Evolutionary conservation across 1,140 invertebrate species (phyloP), one percentile per base, ranked within the genome.

Genomic region (Melipona quadrifasciata): DNA sequence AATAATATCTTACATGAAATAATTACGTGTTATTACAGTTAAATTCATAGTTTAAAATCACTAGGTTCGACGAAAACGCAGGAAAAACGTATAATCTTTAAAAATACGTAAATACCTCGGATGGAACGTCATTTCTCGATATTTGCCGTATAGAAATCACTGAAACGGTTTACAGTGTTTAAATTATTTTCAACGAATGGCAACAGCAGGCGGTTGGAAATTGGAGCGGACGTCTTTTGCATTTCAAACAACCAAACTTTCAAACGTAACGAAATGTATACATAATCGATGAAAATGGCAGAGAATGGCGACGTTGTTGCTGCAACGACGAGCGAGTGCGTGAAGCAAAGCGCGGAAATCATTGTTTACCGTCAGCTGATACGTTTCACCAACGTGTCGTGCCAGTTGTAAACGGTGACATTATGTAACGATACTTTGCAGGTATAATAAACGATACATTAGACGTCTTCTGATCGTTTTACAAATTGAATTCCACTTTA

Each of bases 291-390:
- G 16, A 74, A 76, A 64, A 75, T 53, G 39, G 74, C 65, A 86
- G 75, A 81, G 76, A 85, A 72, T 85, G 24, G 11, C 11, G 27
- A 51, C 16, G 27, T 6, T n/a, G 80, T 67, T 47, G 34, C 53
- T 47, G 34, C 53, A n/a, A 51, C 64, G 21, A 68, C n/a, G 53
- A 61, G 47, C 24, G 2, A 5, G 58, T 51, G 75, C 17, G 55
- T 61, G n/a, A 89, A 89, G 19, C 73, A 64, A 80, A 86, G 83
- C 72, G 64, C 74, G 87, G 89, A 91, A 91, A 91, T 91, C 79
- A 87, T 91, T 92, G 90, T 91, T 92, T 91, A 91, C 87, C 85
- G 77, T 71, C 67, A 71, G 84, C 80, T 84, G 85, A 87, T 88
- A 90, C 91, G 89, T 91, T 87, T 91, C 86, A 78, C 76, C 83